Evolutionary conservation across 2,888 invertebrate species (phyloP).

Genomic region (Callosobruchus maculatus): DNA sequence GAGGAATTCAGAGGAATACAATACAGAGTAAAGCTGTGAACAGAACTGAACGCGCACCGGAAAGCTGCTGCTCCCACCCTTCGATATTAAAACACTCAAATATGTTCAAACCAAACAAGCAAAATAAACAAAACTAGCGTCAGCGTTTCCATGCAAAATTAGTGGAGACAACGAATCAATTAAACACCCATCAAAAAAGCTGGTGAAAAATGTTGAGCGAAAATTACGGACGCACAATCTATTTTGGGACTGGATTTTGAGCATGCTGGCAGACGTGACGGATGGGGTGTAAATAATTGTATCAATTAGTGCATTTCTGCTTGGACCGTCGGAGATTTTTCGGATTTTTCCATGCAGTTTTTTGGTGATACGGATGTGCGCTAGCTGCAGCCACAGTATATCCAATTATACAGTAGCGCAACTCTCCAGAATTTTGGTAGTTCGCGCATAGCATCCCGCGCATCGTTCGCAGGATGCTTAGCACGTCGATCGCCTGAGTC

Average conservation of each 20-base stretch:
- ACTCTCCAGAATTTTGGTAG: too few relatives aligned
- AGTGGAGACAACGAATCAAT: not conserved
- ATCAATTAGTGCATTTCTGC: not conserved
- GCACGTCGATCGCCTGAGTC: too few relatives aligned
- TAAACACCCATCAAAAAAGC: not conserved
- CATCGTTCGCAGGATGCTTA: too few relatives aligned
- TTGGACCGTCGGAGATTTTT: not conserved
- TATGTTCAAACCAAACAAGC: not conserved
- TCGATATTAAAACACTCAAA: not conserved
- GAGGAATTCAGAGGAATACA: too few relatives aligned
- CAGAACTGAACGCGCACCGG: too few relatives aligned
- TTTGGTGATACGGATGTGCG: not conserved
- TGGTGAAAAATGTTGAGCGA: not conserved
- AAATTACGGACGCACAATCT: not conserved
- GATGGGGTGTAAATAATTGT: not conserved
- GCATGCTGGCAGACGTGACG: not conserved
- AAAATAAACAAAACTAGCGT: not conserved
- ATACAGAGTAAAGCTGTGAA: too few relatives aligned
- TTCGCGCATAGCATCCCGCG: too few relatives aligned
- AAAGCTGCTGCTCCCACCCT: too few relatives aligned
- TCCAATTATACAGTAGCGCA: too few relatives aligned
- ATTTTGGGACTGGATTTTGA: not conserved
- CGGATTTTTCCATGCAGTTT: not conserved
- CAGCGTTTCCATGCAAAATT: not conserved
- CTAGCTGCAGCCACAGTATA: not conserved